A percentile compares a stretch with the other conserved stretches of the same genome.
Evolutionary conservation across 2,113 vertebrate species (phyloP).

Genomic region (Nyctereutes procyonoides): DNA sequence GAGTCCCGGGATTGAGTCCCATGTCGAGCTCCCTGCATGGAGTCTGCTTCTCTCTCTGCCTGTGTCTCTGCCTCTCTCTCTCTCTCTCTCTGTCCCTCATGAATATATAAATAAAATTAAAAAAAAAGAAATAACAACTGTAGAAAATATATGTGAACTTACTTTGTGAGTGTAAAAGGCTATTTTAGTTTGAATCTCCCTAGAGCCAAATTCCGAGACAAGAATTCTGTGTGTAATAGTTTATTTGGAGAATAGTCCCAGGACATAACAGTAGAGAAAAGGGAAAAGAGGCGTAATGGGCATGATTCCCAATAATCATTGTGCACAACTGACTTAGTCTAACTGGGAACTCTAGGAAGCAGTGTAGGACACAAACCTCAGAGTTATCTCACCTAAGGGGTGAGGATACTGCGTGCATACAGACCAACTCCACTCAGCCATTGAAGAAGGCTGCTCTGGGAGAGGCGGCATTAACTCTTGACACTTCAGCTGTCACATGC

Average conservation of each 20-base stretch:
- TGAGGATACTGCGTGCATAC: neutral
- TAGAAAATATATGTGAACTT: neutral
- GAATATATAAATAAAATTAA: no score
- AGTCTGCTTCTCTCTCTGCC: no score
- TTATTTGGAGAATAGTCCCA: constrained; percentile 12
- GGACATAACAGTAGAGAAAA: neutral
- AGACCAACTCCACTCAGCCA: neutral
- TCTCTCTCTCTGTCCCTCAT: no score
- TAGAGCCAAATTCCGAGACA: neutral
- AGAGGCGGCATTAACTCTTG: neutral
- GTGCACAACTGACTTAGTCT: neutral
- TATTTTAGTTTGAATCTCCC: neutral
- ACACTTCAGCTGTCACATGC: neutral
- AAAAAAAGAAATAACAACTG: neutral
- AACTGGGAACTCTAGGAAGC: neutral
- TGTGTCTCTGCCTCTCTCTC: no score
- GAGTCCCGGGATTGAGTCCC: no score
- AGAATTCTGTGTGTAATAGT: neutral
- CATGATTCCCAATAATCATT: neutral
- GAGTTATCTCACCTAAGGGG: neutral
- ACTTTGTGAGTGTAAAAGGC: neutral
- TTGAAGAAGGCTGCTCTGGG: neutral
- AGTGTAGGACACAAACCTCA: no score
- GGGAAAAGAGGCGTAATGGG: neutral
- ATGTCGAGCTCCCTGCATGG: no score